These are phyloP conservation scores for Eurytoma californica DNA, from an alignment of 2,888 invertebrate genomes.

Conservation along the genomic window DNA sequence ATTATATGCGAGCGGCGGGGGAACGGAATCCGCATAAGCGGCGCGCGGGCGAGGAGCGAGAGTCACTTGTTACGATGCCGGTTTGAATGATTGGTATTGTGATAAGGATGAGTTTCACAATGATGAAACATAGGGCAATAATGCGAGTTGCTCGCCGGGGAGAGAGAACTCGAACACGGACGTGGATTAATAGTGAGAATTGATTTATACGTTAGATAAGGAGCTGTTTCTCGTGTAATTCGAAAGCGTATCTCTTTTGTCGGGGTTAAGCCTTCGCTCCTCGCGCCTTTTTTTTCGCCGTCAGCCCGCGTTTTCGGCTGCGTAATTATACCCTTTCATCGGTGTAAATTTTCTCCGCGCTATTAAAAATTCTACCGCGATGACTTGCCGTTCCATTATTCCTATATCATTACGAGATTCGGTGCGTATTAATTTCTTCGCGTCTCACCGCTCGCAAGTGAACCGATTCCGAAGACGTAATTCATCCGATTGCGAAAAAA, in stretches of 20 bases:
- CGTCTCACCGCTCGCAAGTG: neutral
- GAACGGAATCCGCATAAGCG: constrained; percentile 7
- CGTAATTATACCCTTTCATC: constrained; percentile 48
- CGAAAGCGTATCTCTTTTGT: constrained; percentile 46
- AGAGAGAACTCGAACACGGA: constrained; percentile 44
- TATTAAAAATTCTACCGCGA: constrained; percentile 31
- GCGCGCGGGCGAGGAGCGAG: constrained; percentile 10
- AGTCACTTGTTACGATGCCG: constrained; percentile 44
- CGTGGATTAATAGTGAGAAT: constrained; percentile 56
- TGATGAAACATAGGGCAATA: constrained; percentile 50
- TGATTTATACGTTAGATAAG: constrained; percentile 54
- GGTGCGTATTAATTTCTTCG: constrained; percentile 1
- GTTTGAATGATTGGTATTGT: constrained; percentile 48
- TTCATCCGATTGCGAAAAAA: too few species aligned
- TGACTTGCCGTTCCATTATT: constrained; percentile 44
- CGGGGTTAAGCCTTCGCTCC: constrained; percentile 25
- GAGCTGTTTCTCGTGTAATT: constrained; percentile 45
- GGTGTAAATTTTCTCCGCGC: constrained; percentile 31
- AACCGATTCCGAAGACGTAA: too few species aligned
- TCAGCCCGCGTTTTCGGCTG: constrained; percentile 20
- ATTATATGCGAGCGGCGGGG: constrained; percentile 46
- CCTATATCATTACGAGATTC: neutral
- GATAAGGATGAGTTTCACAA: constrained; percentile 57
- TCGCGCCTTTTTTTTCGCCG: constrained; percentile 55
- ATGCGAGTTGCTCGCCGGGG: constrained; percentile 8